These are phyloP conservation scores for Microcaecilia unicolor DNA, from an alignment of 2,797 vertebrate species.

Conservation along the genomic window DNA sequence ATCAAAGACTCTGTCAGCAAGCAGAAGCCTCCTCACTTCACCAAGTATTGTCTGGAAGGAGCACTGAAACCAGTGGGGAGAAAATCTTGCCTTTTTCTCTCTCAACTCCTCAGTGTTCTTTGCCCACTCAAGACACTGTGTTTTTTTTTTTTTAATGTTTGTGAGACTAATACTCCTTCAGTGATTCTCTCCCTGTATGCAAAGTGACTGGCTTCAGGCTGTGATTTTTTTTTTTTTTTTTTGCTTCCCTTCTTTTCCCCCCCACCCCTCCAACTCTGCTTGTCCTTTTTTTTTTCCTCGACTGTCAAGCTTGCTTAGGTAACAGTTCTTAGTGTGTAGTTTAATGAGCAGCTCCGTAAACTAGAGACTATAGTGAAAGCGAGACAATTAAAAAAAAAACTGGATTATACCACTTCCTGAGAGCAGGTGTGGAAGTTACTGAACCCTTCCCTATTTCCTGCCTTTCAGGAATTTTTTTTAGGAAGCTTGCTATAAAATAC, in stretches of 20 bases:
- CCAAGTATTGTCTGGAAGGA: conserved; percentile 66
- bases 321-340: conserved; percentile 65
- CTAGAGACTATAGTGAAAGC: conserved; percentile 41
- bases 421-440: conserved; percentile 26
- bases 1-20: conserved; percentile 63
- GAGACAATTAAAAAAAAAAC: conserved; percentile 36
- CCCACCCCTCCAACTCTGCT: conserved; percentile 18
- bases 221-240: conserved; percentile 33
- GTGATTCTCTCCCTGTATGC: conserved; percentile 46
- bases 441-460: conserved; percentile 33
- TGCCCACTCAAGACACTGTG: conserved; percentile 42
- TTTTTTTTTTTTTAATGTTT: conserved; percentile 54
- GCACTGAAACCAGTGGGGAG: conserved; percentile 59
- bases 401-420: conserved; percentile 30
- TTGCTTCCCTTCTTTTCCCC: conserved; percentile 1
- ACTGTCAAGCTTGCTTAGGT: conserved; percentile 64
- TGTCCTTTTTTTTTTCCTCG: conserved; percentile 27
- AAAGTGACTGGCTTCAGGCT: conserved; percentile 61
- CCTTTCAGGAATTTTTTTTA: conserved; percentile 33
- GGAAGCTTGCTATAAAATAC: conserved; percentile 20
- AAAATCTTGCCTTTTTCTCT: conserved; percentile 63
- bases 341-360: conserved; percentile 63
- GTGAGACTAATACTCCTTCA: conserved; percentile 54
- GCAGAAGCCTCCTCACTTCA: conserved; percentile 68
- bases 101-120: conserved; percentile 58